Conservation (phyloP, 2,797 vertebrate genomes). For the Chrysolophus pictus region DNA sequence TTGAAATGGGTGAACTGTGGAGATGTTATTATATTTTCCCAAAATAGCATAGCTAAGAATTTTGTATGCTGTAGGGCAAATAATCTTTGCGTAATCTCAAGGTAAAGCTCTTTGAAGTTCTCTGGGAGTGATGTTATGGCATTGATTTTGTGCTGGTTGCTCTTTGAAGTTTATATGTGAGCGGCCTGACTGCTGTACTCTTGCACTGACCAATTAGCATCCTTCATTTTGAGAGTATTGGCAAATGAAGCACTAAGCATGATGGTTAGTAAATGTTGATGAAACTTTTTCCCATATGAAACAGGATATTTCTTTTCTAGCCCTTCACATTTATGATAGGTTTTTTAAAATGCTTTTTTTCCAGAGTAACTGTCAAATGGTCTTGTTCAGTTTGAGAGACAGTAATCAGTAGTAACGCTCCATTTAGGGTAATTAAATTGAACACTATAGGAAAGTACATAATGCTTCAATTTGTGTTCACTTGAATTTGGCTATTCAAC, state of each 20-base stretch:
- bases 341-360: slow-evolving; percentile 74
- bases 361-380: slow-evolving; percentile 71
- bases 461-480: slow-evolving; percentile 70
- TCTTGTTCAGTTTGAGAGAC: slow-evolving; percentile 77
- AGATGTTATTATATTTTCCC: slow-evolving; percentile 25
- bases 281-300: neutral
- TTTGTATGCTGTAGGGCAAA: neutral
- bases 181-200: neutral
- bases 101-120: neutral
- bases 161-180: slow-evolving; percentile 24
- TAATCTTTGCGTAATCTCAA: neutral
- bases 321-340: slow-evolving; percentile 57
- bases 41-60: neutral
- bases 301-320: neutral
- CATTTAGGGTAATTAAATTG: slow-evolving; percentile 76
- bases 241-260: neutral
- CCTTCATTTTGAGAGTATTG: neutral
- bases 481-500: slow-evolving; percentile 72
- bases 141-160: neutral
- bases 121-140: neutral
- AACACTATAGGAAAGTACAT: slow-evolving; percentile 68
- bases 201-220: neutral
- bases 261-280: slow-evolving; percentile 14
- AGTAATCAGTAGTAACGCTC: slow-evolving; percentile 75
- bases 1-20: slow-evolving; percentile 37